Evolutionary conservation across 1,140 invertebrate genomes (phyloP), one percentile per base, ranked within the genome.

Genomic region (Triops cancriformis): DNA sequence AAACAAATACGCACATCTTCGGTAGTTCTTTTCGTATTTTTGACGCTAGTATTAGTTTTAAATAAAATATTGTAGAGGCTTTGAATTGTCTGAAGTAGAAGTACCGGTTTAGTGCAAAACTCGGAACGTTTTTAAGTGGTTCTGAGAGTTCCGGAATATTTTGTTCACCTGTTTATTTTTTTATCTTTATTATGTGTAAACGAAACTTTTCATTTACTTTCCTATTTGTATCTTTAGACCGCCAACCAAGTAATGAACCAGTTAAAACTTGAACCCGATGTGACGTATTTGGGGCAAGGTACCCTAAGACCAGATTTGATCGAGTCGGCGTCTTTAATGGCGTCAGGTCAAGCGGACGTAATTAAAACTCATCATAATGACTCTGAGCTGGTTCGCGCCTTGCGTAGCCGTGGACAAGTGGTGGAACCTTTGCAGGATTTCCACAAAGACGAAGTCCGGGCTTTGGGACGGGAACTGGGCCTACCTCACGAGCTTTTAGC

Each of bases 341-440:
- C 91, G 64, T 97, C 94, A 79, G 79, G 79, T 9, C 89, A 89
- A 81, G 98, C 98, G 7, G 94, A 97, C 84, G 92, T 92, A 14
- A 99, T 99, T 82, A 99, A 99, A 87, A 99, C 98, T n/a, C 98
- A 99, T 86, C 98, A 99, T 87, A 99, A 99, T 85, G 98, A 99
- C 85, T 98, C 94, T 43, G 95, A 95, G 82, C 87, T 99, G 26
- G 95, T 99, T n/a, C 86, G 96, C 80, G 88, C 92, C 83, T 87
- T 99, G 74, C 87, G 98, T 78, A 88, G 89, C 80, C 86, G 93
- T 82, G 96, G 94, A 14, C 87, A 94, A 78, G 96, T 99, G 18
- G 92, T 99, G 26, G 98, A 99, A 86, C 98, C 98, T n/a, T 87
- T 99, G 14, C 94, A 93, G 86, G 98, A 99, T 86, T 99, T 99